phyloP scores from a whole-genome alignment of 2,113 vertebrate genomes.

The Tonatia bakeri region DNA sequence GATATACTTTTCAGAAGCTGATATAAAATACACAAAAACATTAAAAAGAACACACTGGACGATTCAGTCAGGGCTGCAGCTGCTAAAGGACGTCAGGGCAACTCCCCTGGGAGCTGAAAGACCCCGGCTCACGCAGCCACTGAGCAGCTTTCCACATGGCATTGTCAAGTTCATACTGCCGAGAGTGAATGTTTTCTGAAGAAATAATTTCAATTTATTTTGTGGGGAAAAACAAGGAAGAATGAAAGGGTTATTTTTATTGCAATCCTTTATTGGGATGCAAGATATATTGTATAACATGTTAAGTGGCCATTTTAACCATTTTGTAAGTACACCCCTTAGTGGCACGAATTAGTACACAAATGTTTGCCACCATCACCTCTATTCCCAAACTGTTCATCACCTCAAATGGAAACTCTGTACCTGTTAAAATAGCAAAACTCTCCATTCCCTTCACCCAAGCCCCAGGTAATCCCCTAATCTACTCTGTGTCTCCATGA shows the following conservation, averaged over 20 bases:
- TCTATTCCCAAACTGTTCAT: not conserved
- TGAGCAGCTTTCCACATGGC: not conserved
- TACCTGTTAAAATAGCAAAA: not conserved
- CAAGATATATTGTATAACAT: not conserved
- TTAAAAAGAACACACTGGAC: conserved; percentile 50
- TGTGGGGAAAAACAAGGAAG: not conserved
- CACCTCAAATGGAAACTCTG: not conserved
- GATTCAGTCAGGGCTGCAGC: conserved; percentile 23
- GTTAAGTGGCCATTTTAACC: not conserved
- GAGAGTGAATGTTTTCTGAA: not conserved
- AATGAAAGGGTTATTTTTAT: not conserved
- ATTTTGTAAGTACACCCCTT: not conserved
- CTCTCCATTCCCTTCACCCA: not conserved
- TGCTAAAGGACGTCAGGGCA: not conserved
- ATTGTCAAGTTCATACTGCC: conserved; percentile 21
- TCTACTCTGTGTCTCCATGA: not conserved
- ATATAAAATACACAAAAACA: conserved; percentile 60
- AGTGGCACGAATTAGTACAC: not conserved
- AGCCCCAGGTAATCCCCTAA: not conserved
- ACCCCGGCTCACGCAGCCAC: conserved; percentile 13
- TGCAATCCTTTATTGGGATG: not conserved
- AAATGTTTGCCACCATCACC: not conserved
- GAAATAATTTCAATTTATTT: not conserved
- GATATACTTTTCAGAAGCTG: conserved; percentile 56
- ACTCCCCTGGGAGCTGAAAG: conserved; percentile 21